Evolutionary conservation across 1,140 invertebrate species (phyloP).

Genomic region (Heliconius congener): DNA sequence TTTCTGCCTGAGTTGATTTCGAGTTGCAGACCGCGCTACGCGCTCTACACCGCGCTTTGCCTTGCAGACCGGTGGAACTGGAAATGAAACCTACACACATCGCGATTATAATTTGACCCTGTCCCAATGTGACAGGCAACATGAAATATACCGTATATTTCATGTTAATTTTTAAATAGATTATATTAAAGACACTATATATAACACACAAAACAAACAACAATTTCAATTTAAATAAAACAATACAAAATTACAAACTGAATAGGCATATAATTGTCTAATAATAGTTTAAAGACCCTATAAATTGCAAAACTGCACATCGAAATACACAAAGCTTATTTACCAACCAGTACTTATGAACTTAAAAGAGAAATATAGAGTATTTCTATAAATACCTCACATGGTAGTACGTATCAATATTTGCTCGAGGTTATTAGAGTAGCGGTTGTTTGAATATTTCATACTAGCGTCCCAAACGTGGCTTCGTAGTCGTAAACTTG

Average conservation of each 20-base stretch:
- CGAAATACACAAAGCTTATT: neutral
- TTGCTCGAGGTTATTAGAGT: neutral
- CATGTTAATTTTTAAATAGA: too few species aligned
- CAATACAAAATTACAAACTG: neutral
- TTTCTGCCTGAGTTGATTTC: too few species aligned
- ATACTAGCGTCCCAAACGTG: neutral
- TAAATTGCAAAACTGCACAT: slow-evolving; percentile 5
- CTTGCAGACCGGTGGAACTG: too few species aligned
- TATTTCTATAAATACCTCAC: neutral
- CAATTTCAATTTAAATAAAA: neutral
- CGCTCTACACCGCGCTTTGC: too few species aligned
- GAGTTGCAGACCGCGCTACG: too few species aligned
- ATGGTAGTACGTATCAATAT: neutral
- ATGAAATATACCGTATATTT: too few species aligned
- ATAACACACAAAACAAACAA: neutral
- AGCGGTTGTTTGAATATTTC: neutral
- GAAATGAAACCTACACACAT: too few species aligned
- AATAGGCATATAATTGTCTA: neutral
- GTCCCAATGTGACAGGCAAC: too few species aligned
- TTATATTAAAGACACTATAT: too few species aligned
- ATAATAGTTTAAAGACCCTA: neutral
- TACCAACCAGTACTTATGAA: neutral
- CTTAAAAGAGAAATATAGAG: neutral
- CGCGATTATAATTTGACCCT: too few species aligned
- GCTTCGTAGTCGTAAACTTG: too few species aligned